Percentiles rank a stretch among this genome's conserved stretches.
phyloP scores from a whole-genome alignment of 2,113 vertebrate species.

The Ceuthmochares aereus region DNA sequence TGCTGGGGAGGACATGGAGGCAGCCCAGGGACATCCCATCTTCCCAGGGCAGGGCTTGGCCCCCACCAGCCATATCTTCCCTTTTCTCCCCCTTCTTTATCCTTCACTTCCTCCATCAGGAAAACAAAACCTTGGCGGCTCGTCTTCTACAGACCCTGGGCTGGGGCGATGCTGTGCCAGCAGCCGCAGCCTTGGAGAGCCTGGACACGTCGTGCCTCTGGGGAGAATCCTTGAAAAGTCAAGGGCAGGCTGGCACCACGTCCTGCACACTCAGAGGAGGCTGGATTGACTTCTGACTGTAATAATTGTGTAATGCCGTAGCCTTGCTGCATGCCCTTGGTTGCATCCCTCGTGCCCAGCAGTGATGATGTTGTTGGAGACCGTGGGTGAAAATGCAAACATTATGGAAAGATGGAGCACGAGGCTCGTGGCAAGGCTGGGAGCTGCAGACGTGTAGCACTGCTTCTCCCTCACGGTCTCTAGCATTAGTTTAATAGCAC shows the following conservation, averaged over 20 bases:
- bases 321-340: not conserved
- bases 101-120: not conserved
- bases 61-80: not conserved
- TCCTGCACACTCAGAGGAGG: not conserved
- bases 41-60: not conserved
- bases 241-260: not conserved
- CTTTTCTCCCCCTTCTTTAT: not conserved
- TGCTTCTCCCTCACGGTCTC: not conserved
- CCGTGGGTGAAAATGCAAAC: not conserved
- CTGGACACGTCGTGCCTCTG: fast-evolving
- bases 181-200: slow-evolving; percentile 9
- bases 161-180: not conserved
- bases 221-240: slow-evolving; percentile 10
- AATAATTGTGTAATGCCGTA: not conserved
- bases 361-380: not conserved
- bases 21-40: not conserved
- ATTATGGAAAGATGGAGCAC: not conserved
- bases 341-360: not conserved
- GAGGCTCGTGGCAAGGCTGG: slow-evolving; percentile 33
- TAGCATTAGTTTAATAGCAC: slow-evolving; percentile 50
- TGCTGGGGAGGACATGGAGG: not conserved
- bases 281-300: not conserved
- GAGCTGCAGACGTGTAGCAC: not conserved
- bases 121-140: not conserved
- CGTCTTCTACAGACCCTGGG: not conserved